Evolutionary conservation across 2,888 invertebrate species (phyloP).

Genomic region (Serripes groenlandicus): DNA sequence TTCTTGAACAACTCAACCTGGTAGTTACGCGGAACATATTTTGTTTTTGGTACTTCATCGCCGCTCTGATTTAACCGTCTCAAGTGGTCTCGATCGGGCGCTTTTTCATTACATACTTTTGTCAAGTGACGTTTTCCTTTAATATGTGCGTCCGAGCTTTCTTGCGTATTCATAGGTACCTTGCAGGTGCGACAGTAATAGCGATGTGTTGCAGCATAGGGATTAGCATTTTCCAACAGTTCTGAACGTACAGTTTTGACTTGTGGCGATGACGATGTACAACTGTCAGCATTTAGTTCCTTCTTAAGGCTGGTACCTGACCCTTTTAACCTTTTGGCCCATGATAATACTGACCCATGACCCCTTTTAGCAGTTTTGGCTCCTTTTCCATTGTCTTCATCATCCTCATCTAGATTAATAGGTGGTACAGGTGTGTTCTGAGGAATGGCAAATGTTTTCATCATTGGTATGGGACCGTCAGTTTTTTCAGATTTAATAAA

Average conservation of each 20-base stretch:
- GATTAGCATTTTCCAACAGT: conserved; percentile 34
- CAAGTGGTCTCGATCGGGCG: conserved; percentile 63
- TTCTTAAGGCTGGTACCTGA: conserved; percentile 8
- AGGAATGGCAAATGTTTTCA: conserved; percentile 17
- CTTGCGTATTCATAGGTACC: conserved; percentile 72
- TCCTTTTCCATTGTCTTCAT: neutral
- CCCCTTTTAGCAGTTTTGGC: conserved; percentile 29
- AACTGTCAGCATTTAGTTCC: neutral
- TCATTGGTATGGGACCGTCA: conserved; percentile 18
- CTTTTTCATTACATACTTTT: conserved; percentile 67
- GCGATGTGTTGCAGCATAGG: conserved; percentile 43
- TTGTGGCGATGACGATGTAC: neutral
- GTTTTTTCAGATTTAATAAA: conserved; percentile 14
- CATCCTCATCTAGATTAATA: too few species aligned
- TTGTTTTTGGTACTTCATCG: conserved; percentile 51
- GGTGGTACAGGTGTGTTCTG: too few species aligned
- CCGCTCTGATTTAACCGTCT: conserved; percentile 10
- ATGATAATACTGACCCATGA: conserved; percentile 55
- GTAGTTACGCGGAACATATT: conserved; percentile 74
- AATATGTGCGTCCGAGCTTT: conserved; percentile 71
- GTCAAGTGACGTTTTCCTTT: conserved; percentile 71
- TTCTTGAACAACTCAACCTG: conserved; percentile 80
- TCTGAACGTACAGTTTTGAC: neutral
- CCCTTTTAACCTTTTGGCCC: conserved; percentile 52
- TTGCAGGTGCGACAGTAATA: conserved; percentile 73